Conservation (phyloP, 1,140 invertebrate species). For the Nylanderia fulva region DNA sequence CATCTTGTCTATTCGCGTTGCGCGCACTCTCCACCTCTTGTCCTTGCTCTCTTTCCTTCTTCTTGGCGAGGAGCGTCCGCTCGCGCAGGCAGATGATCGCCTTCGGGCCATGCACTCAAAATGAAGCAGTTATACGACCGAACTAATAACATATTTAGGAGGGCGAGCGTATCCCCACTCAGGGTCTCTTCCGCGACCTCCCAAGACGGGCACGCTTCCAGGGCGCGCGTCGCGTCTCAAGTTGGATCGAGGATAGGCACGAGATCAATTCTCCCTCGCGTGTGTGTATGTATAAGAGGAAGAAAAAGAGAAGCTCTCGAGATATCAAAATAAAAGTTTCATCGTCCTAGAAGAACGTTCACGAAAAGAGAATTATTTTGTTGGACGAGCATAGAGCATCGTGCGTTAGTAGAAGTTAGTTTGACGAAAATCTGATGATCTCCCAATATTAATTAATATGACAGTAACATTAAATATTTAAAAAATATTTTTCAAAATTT, state of each 20-base stretch:
- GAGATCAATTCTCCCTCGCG: conserved; percentile 24
- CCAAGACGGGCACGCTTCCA: conserved; percentile 83
- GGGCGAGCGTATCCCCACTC: conserved; percentile 74
- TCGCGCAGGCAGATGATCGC: conserved; percentile 81
- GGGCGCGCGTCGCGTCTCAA: conserved; percentile 28
- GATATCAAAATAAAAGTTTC: conserved; percentile 5
- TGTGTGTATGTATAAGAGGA: no score
- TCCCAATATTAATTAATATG: background rate
- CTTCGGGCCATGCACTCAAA: conserved; percentile 81
- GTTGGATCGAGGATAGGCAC: conserved; percentile 30
- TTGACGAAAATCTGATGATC: background rate
- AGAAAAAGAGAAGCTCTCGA: background rate
- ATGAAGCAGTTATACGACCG: conserved; percentile 85
- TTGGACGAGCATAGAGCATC: no score
- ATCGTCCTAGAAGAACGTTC: conserved; percentile 1
- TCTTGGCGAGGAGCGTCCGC: conserved; percentile 39
- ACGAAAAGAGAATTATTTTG: background rate
- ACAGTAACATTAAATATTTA: background rate
- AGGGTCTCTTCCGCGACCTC: conserved; percentile 79
- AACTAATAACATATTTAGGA: conserved; percentile 85
- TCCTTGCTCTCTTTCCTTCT: conserved; percentile 54
- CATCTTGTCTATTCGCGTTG: conserved; percentile 43
- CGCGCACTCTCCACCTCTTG: conserved; percentile 44
- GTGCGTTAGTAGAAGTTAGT: no score
- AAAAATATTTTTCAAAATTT: background rate